phyloP scores from a whole-genome alignment of 2,888 invertebrate genomes.

The Petrolisthes manimaculis region DNA sequence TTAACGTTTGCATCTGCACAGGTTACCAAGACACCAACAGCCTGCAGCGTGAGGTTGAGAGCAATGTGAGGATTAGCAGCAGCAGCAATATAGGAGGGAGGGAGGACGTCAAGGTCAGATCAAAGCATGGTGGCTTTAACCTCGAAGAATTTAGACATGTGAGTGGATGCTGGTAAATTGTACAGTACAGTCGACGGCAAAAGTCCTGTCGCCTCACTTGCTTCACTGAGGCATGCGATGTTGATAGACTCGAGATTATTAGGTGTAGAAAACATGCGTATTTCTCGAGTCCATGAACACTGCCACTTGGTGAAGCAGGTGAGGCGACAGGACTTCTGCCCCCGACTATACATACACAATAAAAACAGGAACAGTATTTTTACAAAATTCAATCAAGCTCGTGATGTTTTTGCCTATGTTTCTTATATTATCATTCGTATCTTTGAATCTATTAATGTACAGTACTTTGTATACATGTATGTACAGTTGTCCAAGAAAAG shows the following conservation, averaged over 20 bases:
- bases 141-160: slow-evolving; percentile 21
- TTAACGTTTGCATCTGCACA: neutral
- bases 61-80: neutral
- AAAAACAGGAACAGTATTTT: no score
- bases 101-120: neutral
- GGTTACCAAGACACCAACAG: neutral
- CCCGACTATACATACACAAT: no score
- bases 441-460: neutral
- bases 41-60: neutral
- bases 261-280: no score
- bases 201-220: no score
- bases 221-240: no score
- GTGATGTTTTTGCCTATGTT: neutral
- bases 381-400: neutral
- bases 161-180: neutral
- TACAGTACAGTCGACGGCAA: no score
- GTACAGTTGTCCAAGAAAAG: no score
- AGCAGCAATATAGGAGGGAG: neutral
- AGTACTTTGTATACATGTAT: neutral
- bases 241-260: no score
- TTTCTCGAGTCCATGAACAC: no score
- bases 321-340: no score
- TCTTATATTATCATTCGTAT: neutral
- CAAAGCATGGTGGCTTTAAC: slow-evolving; percentile 4
- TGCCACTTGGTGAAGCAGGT: no score